Conservation (phyloP, 2,797 vertebrate genomes). For the Lepidocolaptes lacrymiger region DNA sequence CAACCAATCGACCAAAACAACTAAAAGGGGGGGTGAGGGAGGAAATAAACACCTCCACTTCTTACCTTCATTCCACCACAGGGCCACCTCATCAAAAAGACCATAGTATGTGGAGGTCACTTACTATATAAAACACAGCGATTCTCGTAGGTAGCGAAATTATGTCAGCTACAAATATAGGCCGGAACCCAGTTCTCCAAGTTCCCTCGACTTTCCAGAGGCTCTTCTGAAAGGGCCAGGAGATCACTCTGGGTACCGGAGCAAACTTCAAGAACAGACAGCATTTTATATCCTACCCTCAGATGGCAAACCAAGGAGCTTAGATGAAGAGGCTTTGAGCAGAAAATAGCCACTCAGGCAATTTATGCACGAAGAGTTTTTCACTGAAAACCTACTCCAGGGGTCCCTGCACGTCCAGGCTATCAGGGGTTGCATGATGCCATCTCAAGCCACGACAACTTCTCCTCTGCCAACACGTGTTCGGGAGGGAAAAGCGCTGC, state of each 20-base stretch:
- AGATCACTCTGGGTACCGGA: background rate
- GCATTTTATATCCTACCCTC: background rate
- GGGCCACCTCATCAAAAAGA: background rate
- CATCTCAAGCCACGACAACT: background rate
- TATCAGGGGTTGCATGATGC: background rate
- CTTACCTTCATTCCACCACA: background rate
- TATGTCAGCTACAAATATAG: constrained; percentile 61
- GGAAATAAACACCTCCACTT: background rate
- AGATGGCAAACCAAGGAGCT: background rate
- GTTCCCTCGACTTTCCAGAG: constrained; percentile 47
- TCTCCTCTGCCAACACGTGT: background rate
- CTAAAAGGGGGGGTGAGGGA: background rate
- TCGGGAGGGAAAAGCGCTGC: background rate
- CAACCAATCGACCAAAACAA: background rate
- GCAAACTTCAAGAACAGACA: background rate
- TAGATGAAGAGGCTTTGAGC: background rate
- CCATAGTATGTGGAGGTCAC: background rate
- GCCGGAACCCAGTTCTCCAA: constrained; percentile 49
- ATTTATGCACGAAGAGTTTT: background rate
- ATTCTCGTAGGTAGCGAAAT: background rate
- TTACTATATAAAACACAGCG: constrained; percentile 25
- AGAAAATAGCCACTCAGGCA: background rate
- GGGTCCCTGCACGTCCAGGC: background rate
- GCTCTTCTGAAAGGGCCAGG: background rate
- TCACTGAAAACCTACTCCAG: background rate